phyloP scores from a whole-genome alignment of 1,140 invertebrate species.

The Monomorium pharaonis region DNA sequence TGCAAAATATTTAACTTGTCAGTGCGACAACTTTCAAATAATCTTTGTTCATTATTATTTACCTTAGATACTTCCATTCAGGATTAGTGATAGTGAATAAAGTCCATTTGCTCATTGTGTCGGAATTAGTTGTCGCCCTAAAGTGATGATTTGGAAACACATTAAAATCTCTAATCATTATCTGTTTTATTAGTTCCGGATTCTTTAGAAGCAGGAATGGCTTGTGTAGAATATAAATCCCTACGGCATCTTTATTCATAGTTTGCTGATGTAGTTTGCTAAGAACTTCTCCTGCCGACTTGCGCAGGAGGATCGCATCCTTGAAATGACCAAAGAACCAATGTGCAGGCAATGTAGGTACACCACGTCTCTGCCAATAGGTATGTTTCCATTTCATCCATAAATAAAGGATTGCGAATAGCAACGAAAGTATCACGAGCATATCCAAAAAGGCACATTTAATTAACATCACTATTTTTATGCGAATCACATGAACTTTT shows the following conservation, averaged over 20 bases:
- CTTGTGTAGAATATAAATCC: conserved; percentile 78
- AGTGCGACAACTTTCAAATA: neutral
- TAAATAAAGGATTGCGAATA: conserved; percentile 27
- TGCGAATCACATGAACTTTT: neutral
- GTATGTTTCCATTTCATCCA: conserved; percentile 71
- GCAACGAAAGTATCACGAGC: neutral
- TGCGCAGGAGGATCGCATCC: conserved; percentile 68
- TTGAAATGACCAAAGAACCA: conserved; percentile 78
- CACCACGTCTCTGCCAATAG: conserved; percentile 78
- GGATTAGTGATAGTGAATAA: conserved; percentile 80
- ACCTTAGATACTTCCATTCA: conserved; percentile 80
- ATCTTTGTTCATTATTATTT: neutral
- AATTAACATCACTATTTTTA: neutral
- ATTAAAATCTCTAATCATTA: conserved; percentile 85
- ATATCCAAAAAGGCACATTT: neutral
- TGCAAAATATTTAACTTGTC: too few species aligned
- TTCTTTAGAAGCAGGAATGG: conserved; percentile 75
- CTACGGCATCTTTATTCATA: conserved; percentile 62
- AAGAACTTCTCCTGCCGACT: conserved; percentile 78
- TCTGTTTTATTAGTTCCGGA: conserved; percentile 77
- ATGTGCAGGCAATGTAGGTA: conserved; percentile 69
- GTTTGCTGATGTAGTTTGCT: conserved; percentile 76
- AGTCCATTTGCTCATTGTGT: conserved; percentile 77
- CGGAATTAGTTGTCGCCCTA: conserved; percentile 68
- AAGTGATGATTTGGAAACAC: conserved; percentile 84